Base-by-base conservation (phyloP, 2,113 vertebrate species). In the Microcebus murinus region DNA sequence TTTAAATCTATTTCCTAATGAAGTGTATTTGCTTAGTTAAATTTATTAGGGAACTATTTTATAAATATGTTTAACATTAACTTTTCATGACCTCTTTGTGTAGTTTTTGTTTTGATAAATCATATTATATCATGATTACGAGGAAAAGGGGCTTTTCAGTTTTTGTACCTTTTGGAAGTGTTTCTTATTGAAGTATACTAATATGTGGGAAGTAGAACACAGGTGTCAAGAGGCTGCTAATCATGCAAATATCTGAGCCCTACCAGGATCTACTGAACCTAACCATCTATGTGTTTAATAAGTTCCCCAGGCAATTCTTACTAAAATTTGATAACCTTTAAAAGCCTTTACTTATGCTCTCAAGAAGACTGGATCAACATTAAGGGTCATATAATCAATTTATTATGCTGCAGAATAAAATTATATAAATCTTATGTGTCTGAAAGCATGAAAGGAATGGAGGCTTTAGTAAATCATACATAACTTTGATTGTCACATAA, bases 11-110 rank as follows among this genome's bases (percentile, higher is more conserved):
- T 86, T 71, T 91, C 45, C 63, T 86, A 59, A 68, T 85, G 23
- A 70, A 31, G 8, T 90, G 7, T 45, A 80, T 74, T 81, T 96
- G 4, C 36, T 90, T 94, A 57, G 65, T 45, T 93, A 84, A 52
- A 20, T 90, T 83, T 79, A 36, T 93, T 80, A 74, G 27, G 39
- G 86, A 50, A 17, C 36, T 81, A 61, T 82, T 96, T 97, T 82
- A 65, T 29, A 95, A 82, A 82, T 81, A 71, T 25, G 9, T 88
- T 94, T 91, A 97, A 84, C 91, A 97, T 97, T 86, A 52, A 85
- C 29, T 92, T 80, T 7, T 18, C 20, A 25, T 90, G 73, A 84
- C 50, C 15, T 63, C 68, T 83, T 93, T 80, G 17, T 15, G 59
- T n/a, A 61, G 29, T 68, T 96, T 83, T 27, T 17, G 68, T 95